Evolutionary conservation across 2,888 invertebrate genomes (phyloP), one percentile per base, ranked within the genome.

Genomic region (Ochropacha duplaris): DNA sequence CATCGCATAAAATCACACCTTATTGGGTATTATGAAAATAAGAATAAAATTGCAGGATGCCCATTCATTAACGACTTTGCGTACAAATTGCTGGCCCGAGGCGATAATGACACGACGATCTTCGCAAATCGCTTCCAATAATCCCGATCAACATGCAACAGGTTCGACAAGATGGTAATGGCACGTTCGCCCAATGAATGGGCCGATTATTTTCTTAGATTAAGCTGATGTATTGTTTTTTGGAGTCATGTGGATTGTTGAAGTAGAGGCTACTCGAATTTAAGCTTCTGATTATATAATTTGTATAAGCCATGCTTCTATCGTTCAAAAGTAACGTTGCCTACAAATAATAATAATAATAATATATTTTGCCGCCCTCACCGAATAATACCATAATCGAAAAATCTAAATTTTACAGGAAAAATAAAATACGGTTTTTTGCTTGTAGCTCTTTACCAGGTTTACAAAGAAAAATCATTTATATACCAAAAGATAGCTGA

Each of bases 21-120:
- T 54, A 54, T 36, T 54, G 22, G 39, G 54, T n/a, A 50, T 50
- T 26, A 24, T 56, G 12, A 39, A 26, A 66, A 64, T 54, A 57
- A 55, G 61, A 56, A 61, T 50, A 61, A 64, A 62, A 57, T 57
- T 59, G 60, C 59, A 56, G 50, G 58, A 58, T 58, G 64, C 60
- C 66, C 58, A 58, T 72, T 78, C 76, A 79, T 79, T 81, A 72
- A 72, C 66, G 71, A 78, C 72, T 79, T 84, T 81, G 81, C 72
- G 69, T 74, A 72, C 76, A 82, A 84, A 86, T 85, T 81, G 79
- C 76, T 66, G 68, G 79, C 78, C 72, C 61, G 62, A 58, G 74
- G 81, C 80, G 81, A 78, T 84, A 84, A 83, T 82, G 75, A 78
- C 76, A 50, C 65, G 71, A 65, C 72, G 76, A 83, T 84, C 77